Conservation (phyloP, 1,140 invertebrate genomes). For the Apis florea region DNA sequence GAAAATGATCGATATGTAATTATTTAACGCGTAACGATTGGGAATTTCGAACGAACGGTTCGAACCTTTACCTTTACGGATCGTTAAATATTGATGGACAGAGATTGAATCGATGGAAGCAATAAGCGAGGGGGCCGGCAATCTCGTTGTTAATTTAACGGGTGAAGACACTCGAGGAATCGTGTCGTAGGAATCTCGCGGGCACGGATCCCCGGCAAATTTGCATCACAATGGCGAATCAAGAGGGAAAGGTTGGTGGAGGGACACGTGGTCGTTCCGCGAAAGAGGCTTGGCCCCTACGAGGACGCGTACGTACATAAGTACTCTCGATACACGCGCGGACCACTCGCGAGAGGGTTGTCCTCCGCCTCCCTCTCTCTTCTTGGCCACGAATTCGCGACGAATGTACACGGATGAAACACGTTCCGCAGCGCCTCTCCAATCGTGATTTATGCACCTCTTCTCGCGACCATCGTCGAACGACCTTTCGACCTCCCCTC, state of each 20-base stretch:
- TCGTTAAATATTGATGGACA: too few relatives aligned
- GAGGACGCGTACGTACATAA: constrained; percentile 31
- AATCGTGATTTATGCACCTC: constrained; percentile 44
- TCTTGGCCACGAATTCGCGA: not conserved
- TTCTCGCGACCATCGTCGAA: constrained; percentile 2
- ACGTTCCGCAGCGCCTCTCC: not conserved
- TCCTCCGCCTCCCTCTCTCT: constrained; percentile 21
- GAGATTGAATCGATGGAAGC: constrained; percentile 11
- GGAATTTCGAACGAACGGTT: too few relatives aligned
- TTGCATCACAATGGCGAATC: constrained; percentile 72
- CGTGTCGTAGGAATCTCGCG: constrained; percentile 40
- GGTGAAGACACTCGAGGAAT: constrained; percentile 16
- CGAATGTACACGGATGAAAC: constrained; percentile 30
- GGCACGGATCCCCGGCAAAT: constrained; percentile 49
- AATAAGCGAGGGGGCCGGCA: not conserved
- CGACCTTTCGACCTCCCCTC: not conserved
- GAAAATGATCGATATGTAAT: too few relatives aligned
- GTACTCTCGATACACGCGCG: constrained; percentile 45
- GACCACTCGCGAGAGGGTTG: constrained; percentile 40
- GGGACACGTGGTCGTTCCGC: constrained; percentile 52
- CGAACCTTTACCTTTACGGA: too few relatives aligned
- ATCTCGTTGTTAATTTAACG: constrained; percentile 19
- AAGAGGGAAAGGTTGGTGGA: constrained; percentile 38
- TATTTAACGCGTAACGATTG: too few relatives aligned
- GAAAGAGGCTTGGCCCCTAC: constrained; percentile 56